Conservation (phyloP, 2,888 invertebrate genomes). For the Oeneis ivallda region DNA sequence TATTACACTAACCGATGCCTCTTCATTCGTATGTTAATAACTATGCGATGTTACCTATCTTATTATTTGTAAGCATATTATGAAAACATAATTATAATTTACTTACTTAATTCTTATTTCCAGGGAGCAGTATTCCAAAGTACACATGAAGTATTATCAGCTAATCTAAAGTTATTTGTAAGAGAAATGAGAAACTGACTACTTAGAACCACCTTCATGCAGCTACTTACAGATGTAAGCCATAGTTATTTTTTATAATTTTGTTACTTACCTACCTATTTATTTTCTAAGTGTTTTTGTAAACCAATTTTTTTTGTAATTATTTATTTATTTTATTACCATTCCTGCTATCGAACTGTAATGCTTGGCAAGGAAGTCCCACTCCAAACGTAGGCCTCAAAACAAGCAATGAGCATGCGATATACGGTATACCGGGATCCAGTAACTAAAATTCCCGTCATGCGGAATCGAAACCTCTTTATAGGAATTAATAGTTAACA, state of each 20-base stretch:
- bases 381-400: too few species aligned
- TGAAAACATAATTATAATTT: conserved; percentile 42
- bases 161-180: conserved; percentile 74
- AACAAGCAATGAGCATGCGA: too few species aligned
- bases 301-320: conserved; percentile 2
- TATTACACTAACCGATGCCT: conserved; percentile 49
- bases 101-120: conserved; percentile 67
- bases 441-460: too few species aligned
- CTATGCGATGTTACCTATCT: neutral
- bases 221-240: conserved; percentile 68
- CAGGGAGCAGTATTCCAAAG: conserved; percentile 81
- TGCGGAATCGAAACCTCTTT: too few species aligned
- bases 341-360: too few species aligned
- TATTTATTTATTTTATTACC: conserved; percentile 6
- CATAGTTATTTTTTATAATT: conserved; percentile 47
- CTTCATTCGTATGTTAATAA: conserved; percentile 13
- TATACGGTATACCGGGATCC: too few species aligned
- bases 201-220: conserved; percentile 65
- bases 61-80: conserved; percentile 30
- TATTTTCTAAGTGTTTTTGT: conserved; percentile 42
- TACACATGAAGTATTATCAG: conserved; percentile 77
- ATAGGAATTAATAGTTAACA: too few species aligned
- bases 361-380: too few species aligned
- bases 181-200: conserved; percentile 74
- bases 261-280: conserved; percentile 37